These are phyloP conservation scores for Tanypteryx hageni DNA, from an alignment of 2,888 invertebrate species.

Conservation along the genomic window DNA sequence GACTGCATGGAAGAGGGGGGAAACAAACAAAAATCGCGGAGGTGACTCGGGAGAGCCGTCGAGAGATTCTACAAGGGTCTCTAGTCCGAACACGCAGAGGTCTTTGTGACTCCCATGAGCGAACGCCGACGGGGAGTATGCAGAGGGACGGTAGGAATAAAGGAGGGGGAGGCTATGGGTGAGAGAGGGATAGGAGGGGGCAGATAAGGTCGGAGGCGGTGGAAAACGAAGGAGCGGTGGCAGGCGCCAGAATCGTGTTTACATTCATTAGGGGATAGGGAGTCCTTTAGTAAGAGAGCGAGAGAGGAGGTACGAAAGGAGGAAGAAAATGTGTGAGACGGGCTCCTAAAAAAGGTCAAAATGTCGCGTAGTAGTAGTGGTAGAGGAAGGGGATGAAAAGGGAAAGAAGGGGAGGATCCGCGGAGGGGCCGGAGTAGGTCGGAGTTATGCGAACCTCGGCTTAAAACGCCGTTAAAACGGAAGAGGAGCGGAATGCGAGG, in stretches of 20 bases:
- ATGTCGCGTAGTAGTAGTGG: neutral
- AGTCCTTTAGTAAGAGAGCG: neutral
- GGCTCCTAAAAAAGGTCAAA: conserved; percentile 7
- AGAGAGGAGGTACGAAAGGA: neutral
- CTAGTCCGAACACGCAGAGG: neutral
- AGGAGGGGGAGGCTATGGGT: neutral
- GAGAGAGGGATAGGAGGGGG: neutral
- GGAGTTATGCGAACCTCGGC: neutral
- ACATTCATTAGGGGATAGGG: conserved; percentile 13
- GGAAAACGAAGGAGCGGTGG: neutral
- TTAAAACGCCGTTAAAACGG: neutral
- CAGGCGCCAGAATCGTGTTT: conserved; percentile 6
- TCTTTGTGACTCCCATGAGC: neutral
- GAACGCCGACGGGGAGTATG: no score
- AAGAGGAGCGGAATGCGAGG: neutral
- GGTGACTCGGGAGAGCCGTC: neutral
- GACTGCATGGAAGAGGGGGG: neutral
- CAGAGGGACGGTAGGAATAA: neutral
- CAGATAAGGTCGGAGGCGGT: neutral
- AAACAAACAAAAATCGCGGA: neutral
- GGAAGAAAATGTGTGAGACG: neutral
- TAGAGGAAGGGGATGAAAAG: neutral
- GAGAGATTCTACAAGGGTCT: neutral
- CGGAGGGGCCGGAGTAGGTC: neutral
- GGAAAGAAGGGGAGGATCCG: neutral